A percentile compares a stretch with the other conserved stretches of the same genome.
phyloP scores from a whole-genome alignment of 2,797 vertebrate species.

The Streptopelia turtur region DNA sequence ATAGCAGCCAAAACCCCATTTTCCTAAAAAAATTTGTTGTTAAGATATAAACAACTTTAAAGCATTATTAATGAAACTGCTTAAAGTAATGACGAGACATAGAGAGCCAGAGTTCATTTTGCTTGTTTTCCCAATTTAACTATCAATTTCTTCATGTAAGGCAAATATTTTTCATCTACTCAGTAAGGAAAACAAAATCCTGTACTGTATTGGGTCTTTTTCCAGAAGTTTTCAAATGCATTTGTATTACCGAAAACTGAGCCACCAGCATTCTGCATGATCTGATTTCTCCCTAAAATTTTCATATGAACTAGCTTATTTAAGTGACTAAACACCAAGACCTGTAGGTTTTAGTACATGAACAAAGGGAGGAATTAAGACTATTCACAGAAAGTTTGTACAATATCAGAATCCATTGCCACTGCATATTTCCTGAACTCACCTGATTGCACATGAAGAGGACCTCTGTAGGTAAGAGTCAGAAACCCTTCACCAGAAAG shows the following conservation, averaged over 20 bases:
- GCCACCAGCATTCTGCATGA: neutral
- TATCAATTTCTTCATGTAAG: neutral
- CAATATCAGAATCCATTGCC: neutral
- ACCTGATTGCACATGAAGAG: constrained; percentile 75
- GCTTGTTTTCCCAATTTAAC: neutral
- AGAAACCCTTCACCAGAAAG: constrained; percentile 87
- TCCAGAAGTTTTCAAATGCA: neutral
- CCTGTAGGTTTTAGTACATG: neutral
- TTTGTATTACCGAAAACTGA: neutral
- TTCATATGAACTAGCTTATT: neutral
- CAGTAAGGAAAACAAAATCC: neutral
- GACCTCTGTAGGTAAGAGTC: constrained; percentile 87
- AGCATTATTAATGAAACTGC: neutral
- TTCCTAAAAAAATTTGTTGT: neutral
- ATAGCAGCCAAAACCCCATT: neutral
- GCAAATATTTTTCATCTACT: neutral
- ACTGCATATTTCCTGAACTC: neutral
- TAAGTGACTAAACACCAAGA: neutral
- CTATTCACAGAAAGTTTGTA: neutral
- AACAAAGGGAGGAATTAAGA: neutral
- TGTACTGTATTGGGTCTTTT: neutral
- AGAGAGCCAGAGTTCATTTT: neutral
- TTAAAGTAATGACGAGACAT: neutral
- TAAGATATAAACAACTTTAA: neutral
- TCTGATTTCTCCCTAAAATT: neutral